Percentiles rank a stretch among this genome's conserved stretches.
Evolutionary conservation across 2,888 invertebrate species (phyloP).

Genomic region (Heliothis peltigera): DNA sequence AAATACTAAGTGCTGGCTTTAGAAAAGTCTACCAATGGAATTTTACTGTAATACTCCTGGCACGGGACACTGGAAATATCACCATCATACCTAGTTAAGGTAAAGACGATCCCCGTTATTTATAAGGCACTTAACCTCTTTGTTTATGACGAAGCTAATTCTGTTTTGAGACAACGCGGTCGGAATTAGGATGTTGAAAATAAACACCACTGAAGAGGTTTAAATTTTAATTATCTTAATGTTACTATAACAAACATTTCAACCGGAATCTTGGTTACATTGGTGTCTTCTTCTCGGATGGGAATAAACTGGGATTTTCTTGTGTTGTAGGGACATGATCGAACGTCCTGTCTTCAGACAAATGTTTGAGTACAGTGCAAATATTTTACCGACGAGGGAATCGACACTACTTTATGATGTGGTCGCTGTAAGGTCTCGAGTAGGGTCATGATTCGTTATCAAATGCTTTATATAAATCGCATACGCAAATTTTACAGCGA

Average conservation of each 20-base stretch:
- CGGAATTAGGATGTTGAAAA: constrained; percentile 61
- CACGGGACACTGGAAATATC: constrained; percentile 64
- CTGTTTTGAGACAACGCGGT: constrained; percentile 68
- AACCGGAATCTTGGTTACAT: constrained; percentile 28
- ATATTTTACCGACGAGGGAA: not conserved
- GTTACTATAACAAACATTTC: constrained; percentile 42
- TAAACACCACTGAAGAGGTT: constrained; percentile 57
- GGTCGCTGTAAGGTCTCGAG: not conserved
- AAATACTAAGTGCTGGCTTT: too few species aligned
- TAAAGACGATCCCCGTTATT: constrained; percentile 74
- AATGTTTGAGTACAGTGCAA: not conserved
- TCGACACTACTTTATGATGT: not conserved
- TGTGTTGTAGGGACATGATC: not conserved
- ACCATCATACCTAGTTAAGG: constrained; percentile 61
- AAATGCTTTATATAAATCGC: not conserved
- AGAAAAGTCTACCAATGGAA: not conserved
- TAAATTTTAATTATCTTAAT: constrained; percentile 55
- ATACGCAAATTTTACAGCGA: not conserved
- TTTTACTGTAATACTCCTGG: not conserved
- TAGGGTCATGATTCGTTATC: not conserved
- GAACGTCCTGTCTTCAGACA: not conserved
- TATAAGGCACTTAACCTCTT: constrained; percentile 79
- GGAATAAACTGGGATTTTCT: not conserved
- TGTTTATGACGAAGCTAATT: constrained; percentile 80
- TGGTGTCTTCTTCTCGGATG: too few species aligned